Evolutionary conservation across 2,888 invertebrate genomes (phyloP).

Genomic region (Cybosia mesomella): DNA sequence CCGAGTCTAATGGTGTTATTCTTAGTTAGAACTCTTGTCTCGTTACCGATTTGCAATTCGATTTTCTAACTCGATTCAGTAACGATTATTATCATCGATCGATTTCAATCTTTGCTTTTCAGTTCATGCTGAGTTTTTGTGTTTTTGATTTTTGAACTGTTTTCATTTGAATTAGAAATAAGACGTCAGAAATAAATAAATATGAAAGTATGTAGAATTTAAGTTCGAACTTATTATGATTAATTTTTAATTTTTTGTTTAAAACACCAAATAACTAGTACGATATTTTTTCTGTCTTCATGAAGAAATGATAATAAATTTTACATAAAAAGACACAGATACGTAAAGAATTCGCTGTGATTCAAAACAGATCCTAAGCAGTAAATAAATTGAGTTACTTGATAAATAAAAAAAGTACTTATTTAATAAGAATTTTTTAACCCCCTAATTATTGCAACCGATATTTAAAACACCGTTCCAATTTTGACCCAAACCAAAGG

Average conservation of each 20-base stretch:
- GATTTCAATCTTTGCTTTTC: constrained; percentile 17
- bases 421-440: constrained; percentile 7
- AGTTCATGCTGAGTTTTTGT: constrained; percentile 13
- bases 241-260: too few species aligned
- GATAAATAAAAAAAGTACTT: background rate
- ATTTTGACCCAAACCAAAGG: constrained; percentile 37
- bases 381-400: background rate
- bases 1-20: constrained; percentile 69
- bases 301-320: too few species aligned
- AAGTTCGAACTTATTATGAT: too few species aligned
- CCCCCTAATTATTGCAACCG: constrained; percentile 21
- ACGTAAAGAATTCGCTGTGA: background rate
- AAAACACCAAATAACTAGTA: too few species aligned
- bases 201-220: too few species aligned
- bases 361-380: background rate
- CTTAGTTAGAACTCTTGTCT: constrained; percentile 68
- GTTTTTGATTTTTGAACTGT: background rate
- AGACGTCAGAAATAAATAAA: background rate
- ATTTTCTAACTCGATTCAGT: constrained; percentile 61
- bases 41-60: constrained; percentile 70
- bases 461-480: constrained; percentile 25
- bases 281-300: too few species aligned
- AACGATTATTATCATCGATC: constrained; percentile 53
- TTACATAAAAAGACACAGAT: too few species aligned
- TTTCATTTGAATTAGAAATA: background rate